phyloP scores from a whole-genome alignment of 2,797 vertebrate species.

The Intellagama lesueurii region DNA sequence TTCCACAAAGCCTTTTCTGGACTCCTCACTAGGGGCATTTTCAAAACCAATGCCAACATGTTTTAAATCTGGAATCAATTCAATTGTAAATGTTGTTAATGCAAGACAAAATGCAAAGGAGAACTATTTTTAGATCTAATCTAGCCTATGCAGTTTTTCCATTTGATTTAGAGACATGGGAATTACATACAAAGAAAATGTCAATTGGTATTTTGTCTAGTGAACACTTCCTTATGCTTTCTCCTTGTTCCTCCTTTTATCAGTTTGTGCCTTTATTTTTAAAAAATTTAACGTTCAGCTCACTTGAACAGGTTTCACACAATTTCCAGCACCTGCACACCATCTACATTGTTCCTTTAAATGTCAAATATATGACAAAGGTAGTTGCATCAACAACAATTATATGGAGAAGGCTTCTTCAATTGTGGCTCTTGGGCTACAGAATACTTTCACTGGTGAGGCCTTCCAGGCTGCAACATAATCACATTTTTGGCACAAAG shows the following conservation, averaged over 20 bases:
- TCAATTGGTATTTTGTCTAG: not conserved
- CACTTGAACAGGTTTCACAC: not conserved
- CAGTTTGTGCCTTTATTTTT: not conserved
- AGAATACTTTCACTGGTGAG: no score
- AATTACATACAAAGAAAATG: constrained; percentile 2
- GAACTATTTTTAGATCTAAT: not conserved
- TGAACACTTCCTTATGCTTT: not conserved
- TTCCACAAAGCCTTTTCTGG: not conserved
- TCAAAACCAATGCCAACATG: not conserved
- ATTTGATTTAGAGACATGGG: not conserved
- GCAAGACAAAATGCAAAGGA: not conserved
- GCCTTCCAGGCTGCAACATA: no score
- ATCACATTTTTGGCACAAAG: no score
- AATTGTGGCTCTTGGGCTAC: no score
- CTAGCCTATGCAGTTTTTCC: not conserved
- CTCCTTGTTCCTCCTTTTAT: not conserved
- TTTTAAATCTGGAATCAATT: not conserved
- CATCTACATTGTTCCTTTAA: not conserved
- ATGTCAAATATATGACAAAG: no score
- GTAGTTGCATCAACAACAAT: no score
- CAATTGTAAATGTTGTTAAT: not conserved
- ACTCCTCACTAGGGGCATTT: not conserved
- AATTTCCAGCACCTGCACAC: not conserved
- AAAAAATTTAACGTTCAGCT: not conserved
- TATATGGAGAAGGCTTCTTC: no score